Percentiles rank a stretch among this genome's conserved stretches.
Conservation (phyloP, 2,113 vertebrate species). For the Cephalopholis sonnerati region DNA sequence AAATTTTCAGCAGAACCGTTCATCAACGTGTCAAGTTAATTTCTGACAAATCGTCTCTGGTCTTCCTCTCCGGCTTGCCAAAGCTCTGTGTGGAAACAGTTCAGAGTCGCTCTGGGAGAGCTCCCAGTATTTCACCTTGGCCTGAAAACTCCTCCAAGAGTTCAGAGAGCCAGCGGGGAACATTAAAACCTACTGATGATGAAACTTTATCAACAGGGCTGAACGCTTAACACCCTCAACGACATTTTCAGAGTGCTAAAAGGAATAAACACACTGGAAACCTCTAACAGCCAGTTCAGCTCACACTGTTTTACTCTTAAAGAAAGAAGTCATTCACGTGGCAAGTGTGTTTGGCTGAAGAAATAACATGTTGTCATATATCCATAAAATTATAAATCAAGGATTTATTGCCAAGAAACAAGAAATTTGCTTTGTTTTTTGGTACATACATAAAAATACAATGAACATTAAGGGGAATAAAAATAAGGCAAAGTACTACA, state of each 20-base stretch:
- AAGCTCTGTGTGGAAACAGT: conserved; percentile 36
- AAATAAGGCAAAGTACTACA: too few relatives aligned
- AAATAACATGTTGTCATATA: too few relatives aligned
- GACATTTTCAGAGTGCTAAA: conserved; percentile 16
- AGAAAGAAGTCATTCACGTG: too few relatives aligned
- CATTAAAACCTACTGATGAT: conserved; percentile 40
- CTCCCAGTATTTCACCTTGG: conserved; percentile 51
- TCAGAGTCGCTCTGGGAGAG: conserved; percentile 35
- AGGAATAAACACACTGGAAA: conserved; percentile 4
- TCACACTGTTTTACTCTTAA: too few relatives aligned
- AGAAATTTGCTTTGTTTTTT: too few relatives aligned
- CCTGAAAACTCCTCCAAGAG: background rate
- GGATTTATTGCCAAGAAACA: too few relatives aligned
- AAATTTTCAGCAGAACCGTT: conserved; percentile 50
- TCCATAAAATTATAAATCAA: too few relatives aligned
- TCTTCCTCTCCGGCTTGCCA: conserved; percentile 42
- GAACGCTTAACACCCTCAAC: conserved; percentile 9
- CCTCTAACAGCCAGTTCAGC: too few relatives aligned
- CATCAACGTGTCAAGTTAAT: conserved; percentile 61
- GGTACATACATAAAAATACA: too few relatives aligned
- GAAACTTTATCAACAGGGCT: conserved; percentile 36
- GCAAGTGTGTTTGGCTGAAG: too few relatives aligned
- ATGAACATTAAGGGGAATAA: too few relatives aligned
- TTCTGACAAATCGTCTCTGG: conserved; percentile 54
- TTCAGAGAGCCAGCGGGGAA: conserved; percentile 31